phyloP scores from a whole-genome alignment of 2,888 invertebrate species.

The Trissoscelio sp. region DNA sequence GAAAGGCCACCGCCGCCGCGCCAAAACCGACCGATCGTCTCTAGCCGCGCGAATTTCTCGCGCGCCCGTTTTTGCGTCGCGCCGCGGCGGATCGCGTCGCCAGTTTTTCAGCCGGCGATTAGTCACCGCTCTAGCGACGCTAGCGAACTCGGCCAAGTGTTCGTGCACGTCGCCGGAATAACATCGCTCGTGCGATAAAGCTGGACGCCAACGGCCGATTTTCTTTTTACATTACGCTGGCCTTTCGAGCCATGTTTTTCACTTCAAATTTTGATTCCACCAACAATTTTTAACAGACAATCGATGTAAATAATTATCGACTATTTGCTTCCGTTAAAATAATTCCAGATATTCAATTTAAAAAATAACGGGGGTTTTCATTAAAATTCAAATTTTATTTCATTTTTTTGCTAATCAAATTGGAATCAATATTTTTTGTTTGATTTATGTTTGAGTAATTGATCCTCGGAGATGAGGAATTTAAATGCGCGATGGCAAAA shows the following conservation, averaged over 20 bases:
- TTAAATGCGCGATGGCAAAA: too few relatives aligned
- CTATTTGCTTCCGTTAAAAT: background rate
- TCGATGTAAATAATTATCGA: background rate
- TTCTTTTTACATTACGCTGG: conserved; percentile 30
- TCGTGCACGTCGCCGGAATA: conserved; percentile 24
- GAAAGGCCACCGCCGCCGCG: conserved; percentile 43
- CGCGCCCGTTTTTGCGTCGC: conserved; percentile 59
- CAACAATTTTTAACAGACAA: background rate
- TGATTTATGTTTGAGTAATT: too few relatives aligned
- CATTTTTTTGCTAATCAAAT: too few relatives aligned
- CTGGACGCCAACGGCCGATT: conserved; percentile 27
- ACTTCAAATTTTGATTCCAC: background rate
- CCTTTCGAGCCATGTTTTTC: conserved; percentile 15
- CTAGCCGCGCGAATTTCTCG: conserved; percentile 53
- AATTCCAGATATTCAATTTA: too few relatives aligned
- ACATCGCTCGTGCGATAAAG: conserved; percentile 33
- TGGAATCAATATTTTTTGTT: too few relatives aligned
- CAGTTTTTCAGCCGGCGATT: conserved; percentile 62
- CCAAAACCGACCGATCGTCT: conserved; percentile 43
- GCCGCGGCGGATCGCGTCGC: conserved; percentile 35
- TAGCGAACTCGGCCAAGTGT: conserved; percentile 18
- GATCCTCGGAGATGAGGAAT: too few relatives aligned
- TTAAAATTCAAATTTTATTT: too few relatives aligned
- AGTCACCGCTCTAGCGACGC: conserved; percentile 48
- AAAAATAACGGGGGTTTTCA: too few relatives aligned